Percentiles rank a stretch among this genome's conserved stretches.
Conservation (phyloP, 2,797 vertebrate genomes). For the Ficedula albicollis region DNA sequence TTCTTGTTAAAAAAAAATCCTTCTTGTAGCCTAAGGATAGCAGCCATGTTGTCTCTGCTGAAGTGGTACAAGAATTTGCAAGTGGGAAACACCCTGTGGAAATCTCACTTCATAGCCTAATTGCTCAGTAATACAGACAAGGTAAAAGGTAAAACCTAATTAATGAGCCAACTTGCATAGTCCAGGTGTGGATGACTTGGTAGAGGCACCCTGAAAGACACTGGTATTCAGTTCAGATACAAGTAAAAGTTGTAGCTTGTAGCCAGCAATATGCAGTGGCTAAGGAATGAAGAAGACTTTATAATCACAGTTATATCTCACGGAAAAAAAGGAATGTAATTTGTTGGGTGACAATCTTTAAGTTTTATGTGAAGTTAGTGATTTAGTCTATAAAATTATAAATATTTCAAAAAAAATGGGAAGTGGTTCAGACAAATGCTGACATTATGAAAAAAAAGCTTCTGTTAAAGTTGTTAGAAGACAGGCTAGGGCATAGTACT, state of each 20-base stretch:
- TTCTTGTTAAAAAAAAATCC: neutral
- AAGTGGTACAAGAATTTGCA: neutral
- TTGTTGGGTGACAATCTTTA: neutral
- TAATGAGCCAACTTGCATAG: neutral
- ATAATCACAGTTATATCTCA: neutral
- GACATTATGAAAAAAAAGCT: neutral
- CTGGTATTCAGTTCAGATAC: neutral
- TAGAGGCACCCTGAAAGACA: neutral
- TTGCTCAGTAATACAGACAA: neutral
- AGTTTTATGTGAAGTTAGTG: neutral
- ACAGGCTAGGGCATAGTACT: neutral
- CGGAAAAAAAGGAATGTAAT: neutral
- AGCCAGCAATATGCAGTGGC: neutral
- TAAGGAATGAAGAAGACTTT: neutral
- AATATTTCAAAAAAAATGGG: neutral
- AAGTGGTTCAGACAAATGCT: neutral
- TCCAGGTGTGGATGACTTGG: neutral
- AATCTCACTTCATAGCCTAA: neutral
- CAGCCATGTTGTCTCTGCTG: neutral
- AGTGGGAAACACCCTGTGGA: neutral
- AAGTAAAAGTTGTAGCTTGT: neutral
- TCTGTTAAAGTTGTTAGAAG: neutral
- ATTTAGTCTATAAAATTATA: neutral
- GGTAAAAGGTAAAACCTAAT: constrained; percentile 7
- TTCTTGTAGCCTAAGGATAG: neutral